Evolutionary conservation across 2,113 vertebrate species (phyloP).

Genomic region (Struthio camelus): DNA sequence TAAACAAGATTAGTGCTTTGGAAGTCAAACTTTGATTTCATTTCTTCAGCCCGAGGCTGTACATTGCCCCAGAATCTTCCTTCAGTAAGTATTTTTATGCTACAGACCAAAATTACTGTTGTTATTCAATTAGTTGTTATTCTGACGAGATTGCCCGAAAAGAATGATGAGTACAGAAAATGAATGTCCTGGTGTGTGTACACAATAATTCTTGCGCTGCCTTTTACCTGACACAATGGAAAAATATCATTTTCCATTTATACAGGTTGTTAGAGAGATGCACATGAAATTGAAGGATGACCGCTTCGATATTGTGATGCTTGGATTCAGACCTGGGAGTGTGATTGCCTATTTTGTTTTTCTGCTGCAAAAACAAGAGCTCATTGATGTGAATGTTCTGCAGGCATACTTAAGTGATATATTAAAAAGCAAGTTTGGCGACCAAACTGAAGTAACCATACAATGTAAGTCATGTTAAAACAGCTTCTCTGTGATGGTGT

Average conservation of each 20-base stretch:
- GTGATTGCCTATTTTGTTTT: conserved; percentile 40
- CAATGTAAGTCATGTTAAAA: conserved; percentile 33
- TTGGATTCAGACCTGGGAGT: conserved; percentile 52
- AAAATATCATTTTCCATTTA: neutral
- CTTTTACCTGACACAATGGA: neutral
- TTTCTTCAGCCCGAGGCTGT: neutral
- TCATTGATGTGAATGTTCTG: neutral
- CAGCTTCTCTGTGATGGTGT: neutral
- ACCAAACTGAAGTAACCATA: neutral
- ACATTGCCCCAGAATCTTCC: neutral
- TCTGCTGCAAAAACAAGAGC: conserved; percentile 10
- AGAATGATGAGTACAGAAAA: neutral
- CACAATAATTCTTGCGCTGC: neutral
- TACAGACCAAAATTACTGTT: neutral
- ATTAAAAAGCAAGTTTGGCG: neutral
- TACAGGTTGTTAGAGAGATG: conserved; percentile 59
- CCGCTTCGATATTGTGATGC: neutral
- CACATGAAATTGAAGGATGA: neutral
- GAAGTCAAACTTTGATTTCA: neutral
- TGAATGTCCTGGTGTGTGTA: neutral
- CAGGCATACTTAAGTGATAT: neutral
- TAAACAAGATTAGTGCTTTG: neutral
- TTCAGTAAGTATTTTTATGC: neutral
- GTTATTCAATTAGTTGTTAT: neutral
- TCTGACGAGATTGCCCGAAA: neutral